phyloP scores from a whole-genome alignment of 1,140 invertebrate genomes.

The Globodera ellingtonae region DNA sequence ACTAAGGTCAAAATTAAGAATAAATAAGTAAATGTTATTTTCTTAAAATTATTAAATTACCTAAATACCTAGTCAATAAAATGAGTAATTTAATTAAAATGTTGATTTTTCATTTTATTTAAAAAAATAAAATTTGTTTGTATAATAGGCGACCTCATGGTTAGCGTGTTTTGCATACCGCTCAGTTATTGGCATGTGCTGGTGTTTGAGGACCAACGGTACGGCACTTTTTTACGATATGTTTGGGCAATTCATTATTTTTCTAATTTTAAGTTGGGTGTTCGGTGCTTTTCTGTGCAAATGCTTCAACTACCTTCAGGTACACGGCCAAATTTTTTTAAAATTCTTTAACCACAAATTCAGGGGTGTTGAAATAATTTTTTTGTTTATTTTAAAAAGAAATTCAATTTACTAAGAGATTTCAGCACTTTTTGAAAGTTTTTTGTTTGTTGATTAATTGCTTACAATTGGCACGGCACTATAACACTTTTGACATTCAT shows the following conservation, averaged over 20 bases:
- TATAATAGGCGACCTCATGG: constrained; percentile 48
- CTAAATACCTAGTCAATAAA: not conserved
- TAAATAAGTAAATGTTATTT: too few relatives aligned
- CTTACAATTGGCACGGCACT: too few relatives aligned
- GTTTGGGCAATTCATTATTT: not conserved
- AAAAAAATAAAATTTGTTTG: constrained; percentile 44
- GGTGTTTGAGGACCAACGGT: constrained; percentile 63
- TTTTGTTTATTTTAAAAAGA: too few relatives aligned
- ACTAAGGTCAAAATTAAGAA: too few relatives aligned
- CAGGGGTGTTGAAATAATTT: too few relatives aligned
- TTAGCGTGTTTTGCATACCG: constrained; percentile 61
- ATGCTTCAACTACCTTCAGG: constrained; percentile 59
- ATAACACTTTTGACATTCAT: too few relatives aligned
- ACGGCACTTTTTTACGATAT: not conserved
- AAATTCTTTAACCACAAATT: not conserved
- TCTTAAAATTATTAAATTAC: not conserved
- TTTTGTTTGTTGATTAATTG: too few relatives aligned
- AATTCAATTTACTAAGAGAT: too few relatives aligned
- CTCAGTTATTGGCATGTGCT: constrained; percentile 64
- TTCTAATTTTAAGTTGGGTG: constrained; percentile 42
- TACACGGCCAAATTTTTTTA: not conserved
- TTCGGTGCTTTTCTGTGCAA: constrained; percentile 61
- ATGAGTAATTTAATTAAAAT: constrained; percentile 8
- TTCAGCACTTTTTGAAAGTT: too few relatives aligned
- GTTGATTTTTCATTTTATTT: constrained; percentile 33